phyloP scores from a whole-genome alignment of 2,113 vertebrate genomes.

The Calyptommatus sinebrachiatus region DNA sequence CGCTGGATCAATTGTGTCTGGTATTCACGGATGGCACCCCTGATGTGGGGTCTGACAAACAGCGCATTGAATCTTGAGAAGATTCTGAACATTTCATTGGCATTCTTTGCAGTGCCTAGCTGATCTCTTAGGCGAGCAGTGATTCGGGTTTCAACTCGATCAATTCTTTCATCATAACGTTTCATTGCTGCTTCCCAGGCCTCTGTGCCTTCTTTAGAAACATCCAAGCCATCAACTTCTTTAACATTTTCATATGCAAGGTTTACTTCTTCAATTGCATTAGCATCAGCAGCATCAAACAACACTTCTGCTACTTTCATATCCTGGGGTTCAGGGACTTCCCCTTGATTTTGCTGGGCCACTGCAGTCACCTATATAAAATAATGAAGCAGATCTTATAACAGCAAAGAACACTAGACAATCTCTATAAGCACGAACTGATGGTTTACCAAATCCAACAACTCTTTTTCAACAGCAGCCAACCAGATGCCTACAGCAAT shows the following conservation, averaged over 20 bases:
- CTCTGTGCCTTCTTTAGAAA: conserved; percentile 96
- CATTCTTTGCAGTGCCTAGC: conserved; percentile 96
- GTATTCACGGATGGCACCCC: conserved; percentile 95
- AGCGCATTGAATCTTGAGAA: conserved; percentile 97
- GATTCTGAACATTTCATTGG: conserved; percentile 98
- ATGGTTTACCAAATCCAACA: no score
- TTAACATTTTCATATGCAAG: conserved; percentile 98
- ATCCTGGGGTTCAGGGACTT: conserved; percentile 90
- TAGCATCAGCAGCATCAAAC: conserved; percentile 95
- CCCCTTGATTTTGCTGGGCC: conserved; percentile 90
- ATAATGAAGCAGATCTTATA: background rate
- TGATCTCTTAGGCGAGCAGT: conserved; percentile 95
- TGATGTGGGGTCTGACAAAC: conserved; percentile 97
- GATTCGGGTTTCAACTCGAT: conserved; percentile 96
- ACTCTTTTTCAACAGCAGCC: no score
- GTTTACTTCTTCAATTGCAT: conserved; percentile 97
- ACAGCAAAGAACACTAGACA: background rate
- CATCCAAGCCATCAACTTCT: conserved; percentile 95
- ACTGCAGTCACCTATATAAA: conserved; percentile 87
- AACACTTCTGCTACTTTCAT: conserved; percentile 96
- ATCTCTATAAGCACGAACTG: no score
- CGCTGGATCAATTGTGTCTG: conserved; percentile 97
- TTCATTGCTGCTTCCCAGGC: conserved; percentile 99
- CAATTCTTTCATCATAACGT: conserved; percentile 94
- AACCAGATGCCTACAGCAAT: no score